Evolutionary conservation across 2,888 invertebrate species (phyloP), one percentile per base, ranked within the genome.

Genomic region (Allygus modestus): DNA sequence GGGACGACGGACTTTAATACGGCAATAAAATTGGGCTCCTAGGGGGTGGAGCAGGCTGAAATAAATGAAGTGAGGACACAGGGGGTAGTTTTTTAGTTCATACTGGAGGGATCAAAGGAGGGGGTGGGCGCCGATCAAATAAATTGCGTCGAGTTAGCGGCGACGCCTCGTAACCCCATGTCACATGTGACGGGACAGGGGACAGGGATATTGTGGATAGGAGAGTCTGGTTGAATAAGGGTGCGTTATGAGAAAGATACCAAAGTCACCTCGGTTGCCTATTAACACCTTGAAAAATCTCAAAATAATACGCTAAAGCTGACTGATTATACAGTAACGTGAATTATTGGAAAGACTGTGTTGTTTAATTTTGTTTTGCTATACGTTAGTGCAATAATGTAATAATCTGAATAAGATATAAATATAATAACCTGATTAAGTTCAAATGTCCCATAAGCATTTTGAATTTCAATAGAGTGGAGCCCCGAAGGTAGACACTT

Each of bases 31-130:
- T 79, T 79, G 79, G 79, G 58, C 79, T 37, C 17, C 11, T 1
- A 31, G 58, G 58, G 51, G 28, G 17, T 11, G 51, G 51, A 28
- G 71, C 7, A 23, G 33, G 37, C 33, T 5, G 33, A 23, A 79
- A 79, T 79, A 79, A 79, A 79, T 79, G 79, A 79, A 79, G 79
- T 79, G 79, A 79, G 79, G 79, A 79, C 79, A 79, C 37, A 58
- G 79, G 79, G 79, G 79, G 79, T 79, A 77, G 79, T 79, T 79
- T 79, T 77, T 79, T 79, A 31, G 54, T 77, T 79, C 58, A 58
- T 51, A 51, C 77, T 77, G 28, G 46, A 77, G 54, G 79, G 79
- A 79, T 79, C 79, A 79, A 79, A 79, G 79, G 79, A 33, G 58
- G 58, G 79, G 79, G 31, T 28, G 46, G 77, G 31, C 69, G 58